Percentiles rank a stretch among this genome's conserved stretches.
phyloP scores from a whole-genome alignment of 1,140 invertebrate genomes.

The Lysiphlebus fabarum region DNA sequence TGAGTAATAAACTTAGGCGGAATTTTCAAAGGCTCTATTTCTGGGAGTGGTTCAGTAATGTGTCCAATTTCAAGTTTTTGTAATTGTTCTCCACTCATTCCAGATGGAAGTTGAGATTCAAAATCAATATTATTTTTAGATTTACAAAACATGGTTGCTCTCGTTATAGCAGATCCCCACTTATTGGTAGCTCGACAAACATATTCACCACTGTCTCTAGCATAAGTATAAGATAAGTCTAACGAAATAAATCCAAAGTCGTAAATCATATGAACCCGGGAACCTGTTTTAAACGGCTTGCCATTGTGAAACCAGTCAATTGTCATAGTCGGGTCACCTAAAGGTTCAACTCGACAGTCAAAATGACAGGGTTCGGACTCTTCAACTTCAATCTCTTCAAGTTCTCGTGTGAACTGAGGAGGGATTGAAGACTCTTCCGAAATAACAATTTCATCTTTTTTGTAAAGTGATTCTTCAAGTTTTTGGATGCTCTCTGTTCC shows the following conservation, averaged over 20 bases:
- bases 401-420: constrained; percentile 79
- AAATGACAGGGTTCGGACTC: constrained; percentile 89
- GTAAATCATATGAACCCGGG: constrained; percentile 84
- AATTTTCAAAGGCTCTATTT: constrained; percentile 65
- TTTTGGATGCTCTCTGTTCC: constrained; percentile 87
- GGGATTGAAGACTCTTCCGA: constrained; percentile 85
- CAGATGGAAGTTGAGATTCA: constrained; percentile 87
- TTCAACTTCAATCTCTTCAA: constrained; percentile 78
- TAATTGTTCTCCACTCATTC: constrained; percentile 88
- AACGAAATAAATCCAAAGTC: constrained; percentile 91
- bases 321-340: constrained; percentile 80
- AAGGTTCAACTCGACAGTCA: constrained; percentile 85
- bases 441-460: constrained; percentile 74
- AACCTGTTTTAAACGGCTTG: constrained; percentile 81
- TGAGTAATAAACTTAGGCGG: constrained; percentile 85
- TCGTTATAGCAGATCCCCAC: constrained; percentile 80
- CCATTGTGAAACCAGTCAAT: constrained; percentile 95
- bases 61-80: constrained; percentile 88
- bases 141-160: constrained; percentile 78
- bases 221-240: constrained; percentile 83
- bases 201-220: constrained; percentile 82
- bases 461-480: constrained; percentile 84
- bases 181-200: constrained; percentile 81
- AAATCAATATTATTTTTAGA: constrained; percentile 85
- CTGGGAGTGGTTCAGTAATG: constrained; percentile 63